Evolutionary conservation across 92 coral and sea anemone genomes (phyloP).

Genomic region (Umimayanthus kanabou): DNA sequence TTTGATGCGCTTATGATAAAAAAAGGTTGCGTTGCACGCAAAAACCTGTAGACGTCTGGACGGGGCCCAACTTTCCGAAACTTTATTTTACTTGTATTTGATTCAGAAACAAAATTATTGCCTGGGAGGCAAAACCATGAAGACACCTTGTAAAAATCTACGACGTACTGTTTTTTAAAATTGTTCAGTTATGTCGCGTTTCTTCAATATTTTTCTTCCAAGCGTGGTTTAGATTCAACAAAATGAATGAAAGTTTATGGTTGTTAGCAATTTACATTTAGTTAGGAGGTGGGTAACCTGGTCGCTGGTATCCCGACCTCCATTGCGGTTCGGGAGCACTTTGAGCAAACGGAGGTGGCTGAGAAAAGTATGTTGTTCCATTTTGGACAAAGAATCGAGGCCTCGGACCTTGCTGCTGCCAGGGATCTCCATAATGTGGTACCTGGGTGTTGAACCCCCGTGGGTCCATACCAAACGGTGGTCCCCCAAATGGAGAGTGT

Average conservation of each 20-base stretch:
- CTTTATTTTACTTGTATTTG: no score
- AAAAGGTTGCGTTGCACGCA: no score
- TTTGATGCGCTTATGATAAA: no score
- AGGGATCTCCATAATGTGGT: conserved; percentile 2
- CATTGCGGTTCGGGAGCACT: background rate
- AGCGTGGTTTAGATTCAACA: background rate
- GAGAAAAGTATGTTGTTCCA: conserved; percentile 17
- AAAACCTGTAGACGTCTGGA: no score
- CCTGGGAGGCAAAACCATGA: background rate
- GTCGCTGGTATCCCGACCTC: background rate
- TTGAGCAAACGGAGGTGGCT: conserved; percentile 13
- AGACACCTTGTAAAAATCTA: no score
- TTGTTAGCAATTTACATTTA: background rate
- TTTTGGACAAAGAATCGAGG: background rate
- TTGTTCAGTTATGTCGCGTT: background rate
- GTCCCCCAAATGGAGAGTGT: background rate
- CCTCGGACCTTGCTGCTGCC: background rate
- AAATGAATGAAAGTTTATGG: background rate
- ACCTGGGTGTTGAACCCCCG: background rate
- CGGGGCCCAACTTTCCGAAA: no score
- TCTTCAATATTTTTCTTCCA: background rate
- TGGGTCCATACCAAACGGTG: conserved; percentile 6
- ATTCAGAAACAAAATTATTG: background rate
- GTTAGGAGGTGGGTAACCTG: background rate
- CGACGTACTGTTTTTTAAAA: background rate